Conservation (phyloP, 2,797 vertebrate species). For the Danio aesculapii region DNA sequence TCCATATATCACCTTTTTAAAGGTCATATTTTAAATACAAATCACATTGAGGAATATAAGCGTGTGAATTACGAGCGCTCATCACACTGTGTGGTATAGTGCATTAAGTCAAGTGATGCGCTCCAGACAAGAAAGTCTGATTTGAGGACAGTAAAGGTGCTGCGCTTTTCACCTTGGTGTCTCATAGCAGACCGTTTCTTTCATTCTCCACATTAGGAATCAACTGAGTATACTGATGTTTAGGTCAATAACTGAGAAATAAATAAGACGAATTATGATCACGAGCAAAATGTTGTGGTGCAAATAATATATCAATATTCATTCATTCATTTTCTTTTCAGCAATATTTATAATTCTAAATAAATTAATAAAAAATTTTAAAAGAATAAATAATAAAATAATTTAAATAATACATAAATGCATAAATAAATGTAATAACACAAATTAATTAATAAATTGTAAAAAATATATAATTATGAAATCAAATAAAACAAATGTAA, state of each 20-base stretch:
- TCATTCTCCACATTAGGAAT: neutral
- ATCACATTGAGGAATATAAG: constrained; percentile 82
- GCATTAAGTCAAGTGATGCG: constrained; percentile 76
- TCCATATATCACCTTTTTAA: constrained; percentile 81
- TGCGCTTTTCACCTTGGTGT: neutral
- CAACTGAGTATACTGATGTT: neutral
- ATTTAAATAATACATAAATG: too few relatives aligned
- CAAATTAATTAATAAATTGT: too few relatives aligned
- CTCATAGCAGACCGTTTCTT: constrained; percentile 37
- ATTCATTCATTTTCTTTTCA: too few relatives aligned
- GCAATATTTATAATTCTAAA: too few relatives aligned
- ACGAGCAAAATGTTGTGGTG: too few relatives aligned
- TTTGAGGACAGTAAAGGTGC: constrained; percentile 65
- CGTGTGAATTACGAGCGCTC: constrained; percentile 76
- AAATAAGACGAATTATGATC: neutral
- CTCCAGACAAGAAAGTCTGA: constrained; percentile 65
- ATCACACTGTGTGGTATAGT: constrained; percentile 69
- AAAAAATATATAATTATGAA: too few relatives aligned
- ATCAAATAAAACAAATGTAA: too few relatives aligned
- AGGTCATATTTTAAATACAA: constrained; percentile 85
- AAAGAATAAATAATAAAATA: too few relatives aligned
- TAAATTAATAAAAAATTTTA: too few relatives aligned
- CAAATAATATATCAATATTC: too few relatives aligned
- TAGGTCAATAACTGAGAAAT: neutral
- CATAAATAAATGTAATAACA: too few relatives aligned